These are phyloP conservation scores for Eurystomus gularis DNA, from an alignment of 2,113 vertebrate species.

Conservation along the genomic window DNA sequence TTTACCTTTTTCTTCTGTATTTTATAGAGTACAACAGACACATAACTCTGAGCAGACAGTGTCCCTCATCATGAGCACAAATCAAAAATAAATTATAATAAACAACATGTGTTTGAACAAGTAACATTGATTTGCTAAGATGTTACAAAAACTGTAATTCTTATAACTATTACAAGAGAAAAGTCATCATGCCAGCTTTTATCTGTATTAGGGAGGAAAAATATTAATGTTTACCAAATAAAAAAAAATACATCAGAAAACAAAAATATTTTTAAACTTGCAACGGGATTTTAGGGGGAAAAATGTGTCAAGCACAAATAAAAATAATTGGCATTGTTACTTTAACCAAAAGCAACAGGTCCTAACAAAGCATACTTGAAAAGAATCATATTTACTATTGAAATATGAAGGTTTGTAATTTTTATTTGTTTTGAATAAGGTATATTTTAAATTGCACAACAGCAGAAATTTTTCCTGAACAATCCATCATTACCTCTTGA, in stretches of 20 bases:
- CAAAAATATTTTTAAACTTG: neutral
- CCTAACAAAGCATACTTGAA: neutral
- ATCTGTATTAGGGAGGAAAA: neutral
- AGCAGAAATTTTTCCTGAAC: neutral
- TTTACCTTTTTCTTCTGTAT: neutral
- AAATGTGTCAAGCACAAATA: neutral
- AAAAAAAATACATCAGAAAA: neutral
- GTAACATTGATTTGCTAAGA: neutral
- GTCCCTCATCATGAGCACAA: neutral
- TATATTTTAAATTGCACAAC: slow-evolving; percentile 4
- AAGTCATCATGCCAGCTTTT: neutral
- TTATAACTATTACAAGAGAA: neutral
- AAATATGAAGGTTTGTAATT: neutral
- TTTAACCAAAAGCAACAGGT: neutral
- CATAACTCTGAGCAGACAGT: neutral
- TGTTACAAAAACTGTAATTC: neutral
- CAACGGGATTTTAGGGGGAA: neutral
- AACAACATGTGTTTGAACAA: neutral
- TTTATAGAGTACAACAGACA: neutral
- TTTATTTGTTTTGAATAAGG: neutral
- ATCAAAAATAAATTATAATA: neutral
- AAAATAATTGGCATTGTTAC: neutral
- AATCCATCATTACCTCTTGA: neutral
- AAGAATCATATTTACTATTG: neutral
- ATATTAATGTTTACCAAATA: neutral